phyloP scores from a whole-genome alignment of 2,888 invertebrate species.

The Hypena proboscidalis region DNA sequence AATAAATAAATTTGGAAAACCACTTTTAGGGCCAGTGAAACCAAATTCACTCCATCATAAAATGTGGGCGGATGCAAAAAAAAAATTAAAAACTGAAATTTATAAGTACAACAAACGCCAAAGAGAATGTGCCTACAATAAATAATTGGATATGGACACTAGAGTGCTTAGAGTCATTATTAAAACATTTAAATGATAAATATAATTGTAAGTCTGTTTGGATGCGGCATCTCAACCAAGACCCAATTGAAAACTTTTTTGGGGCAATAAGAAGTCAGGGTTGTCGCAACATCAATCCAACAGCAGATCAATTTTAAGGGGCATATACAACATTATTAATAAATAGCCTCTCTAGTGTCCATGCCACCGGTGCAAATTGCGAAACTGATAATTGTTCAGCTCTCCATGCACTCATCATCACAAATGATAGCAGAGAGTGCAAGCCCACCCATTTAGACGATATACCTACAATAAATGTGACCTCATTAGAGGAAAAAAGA shows the following conservation, averaged over 20 bases:
- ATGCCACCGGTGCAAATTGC: background rate
- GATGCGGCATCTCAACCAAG: background rate
- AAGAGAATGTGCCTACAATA: conserved; percentile 3
- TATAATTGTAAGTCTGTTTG: conserved; percentile 1
- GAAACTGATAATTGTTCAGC: no score
- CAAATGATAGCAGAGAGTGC: no score
- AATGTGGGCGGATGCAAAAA: background rate
- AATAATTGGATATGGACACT: conserved; percentile 10
- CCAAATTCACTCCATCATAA: background rate
- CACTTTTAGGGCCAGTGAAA: background rate
- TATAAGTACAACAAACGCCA: background rate
- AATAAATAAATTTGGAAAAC: conserved; percentile 2
- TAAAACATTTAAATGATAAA: background rate
- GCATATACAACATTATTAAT: background rate
- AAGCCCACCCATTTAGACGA: no score
- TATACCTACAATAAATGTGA: no score
- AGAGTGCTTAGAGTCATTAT: conserved; percentile 5
- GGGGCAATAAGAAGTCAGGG: background rate
- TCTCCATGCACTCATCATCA: no score
- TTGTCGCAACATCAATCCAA: background rate
- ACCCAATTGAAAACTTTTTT: background rate
- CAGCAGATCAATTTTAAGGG: background rate
- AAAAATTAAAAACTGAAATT: background rate
- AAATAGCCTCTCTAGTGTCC: background rate
- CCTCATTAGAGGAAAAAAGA: no score